These are phyloP conservation scores for Glaucidium brasilianum DNA, from an alignment of 2,113 vertebrate species.

Conservation along the genomic window DNA sequence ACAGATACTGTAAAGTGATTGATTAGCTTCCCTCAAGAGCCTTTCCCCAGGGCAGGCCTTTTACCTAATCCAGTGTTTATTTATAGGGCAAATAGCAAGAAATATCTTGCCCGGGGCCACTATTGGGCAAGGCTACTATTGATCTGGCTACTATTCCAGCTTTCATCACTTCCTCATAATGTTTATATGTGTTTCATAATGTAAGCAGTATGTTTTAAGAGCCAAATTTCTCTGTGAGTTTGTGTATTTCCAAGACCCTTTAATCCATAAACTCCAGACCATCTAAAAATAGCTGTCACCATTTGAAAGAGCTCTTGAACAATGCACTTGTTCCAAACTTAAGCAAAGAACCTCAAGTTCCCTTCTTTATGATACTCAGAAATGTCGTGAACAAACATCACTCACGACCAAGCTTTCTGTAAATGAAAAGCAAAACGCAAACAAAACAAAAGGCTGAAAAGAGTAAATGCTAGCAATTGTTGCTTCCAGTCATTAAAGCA, in stretches of 20 bases:
- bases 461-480: not conserved
- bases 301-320: not conserved
- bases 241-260: not conserved
- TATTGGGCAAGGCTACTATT: not conserved
- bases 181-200: not conserved
- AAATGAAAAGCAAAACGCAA: not conserved
- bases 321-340: not conserved
- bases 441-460: not conserved
- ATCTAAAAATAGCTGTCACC: not conserved
- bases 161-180: not conserved
- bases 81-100: not conserved
- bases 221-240: not conserved
- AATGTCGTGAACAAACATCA: not conserved
- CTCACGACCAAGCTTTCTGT: not conserved
- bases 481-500: not conserved
- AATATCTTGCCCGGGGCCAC: not conserved
- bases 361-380: not conserved
- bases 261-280: not conserved
- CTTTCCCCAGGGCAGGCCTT: not conserved
- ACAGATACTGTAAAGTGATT: not conserved
- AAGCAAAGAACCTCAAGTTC: not conserved
- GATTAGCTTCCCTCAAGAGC: not conserved
- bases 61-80: not conserved
- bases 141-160: not conserved
- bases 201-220: not conserved